Conservation (phyloP, 2,113 vertebrate genomes). For the Alouatta palliata region DNA sequence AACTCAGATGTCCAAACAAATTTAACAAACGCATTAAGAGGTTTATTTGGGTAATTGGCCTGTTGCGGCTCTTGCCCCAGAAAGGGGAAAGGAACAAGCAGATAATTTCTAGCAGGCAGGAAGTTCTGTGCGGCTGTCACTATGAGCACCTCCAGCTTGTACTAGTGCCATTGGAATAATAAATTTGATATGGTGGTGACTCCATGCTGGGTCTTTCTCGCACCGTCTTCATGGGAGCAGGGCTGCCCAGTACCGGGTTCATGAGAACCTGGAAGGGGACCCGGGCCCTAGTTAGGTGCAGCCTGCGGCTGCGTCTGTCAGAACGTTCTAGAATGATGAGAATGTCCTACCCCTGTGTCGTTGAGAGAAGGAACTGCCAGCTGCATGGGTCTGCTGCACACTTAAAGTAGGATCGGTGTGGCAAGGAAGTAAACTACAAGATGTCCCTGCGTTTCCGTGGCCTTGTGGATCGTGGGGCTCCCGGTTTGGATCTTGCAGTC, state of each 20-base stretch:
- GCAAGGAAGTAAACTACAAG: neutral
- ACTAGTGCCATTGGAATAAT: slow-evolving; percentile 86
- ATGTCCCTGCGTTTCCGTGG: neutral
- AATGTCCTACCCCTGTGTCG: too few relatives aligned
- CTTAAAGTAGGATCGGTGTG: neutral
- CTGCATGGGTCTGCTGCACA: rapidly evolving
- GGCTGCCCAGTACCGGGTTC: neutral
- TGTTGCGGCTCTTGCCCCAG: neutral
- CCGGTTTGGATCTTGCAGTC: rapidly evolving
- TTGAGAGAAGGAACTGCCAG: neutral
- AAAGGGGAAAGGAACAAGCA: neutral
- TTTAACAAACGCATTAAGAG: neutral
- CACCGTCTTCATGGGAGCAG: neutral
- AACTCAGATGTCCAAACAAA: slow-evolving; percentile 7
- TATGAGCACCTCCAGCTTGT: slow-evolving; percentile 81
- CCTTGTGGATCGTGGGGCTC: neutral
- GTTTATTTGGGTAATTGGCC: slow-evolving; percentile 55
- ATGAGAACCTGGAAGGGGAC: neutral
- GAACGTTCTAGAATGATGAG: neutral
- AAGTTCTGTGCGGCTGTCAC: slow-evolving; percentile 61
- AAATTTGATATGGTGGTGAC: slow-evolving; percentile 80
- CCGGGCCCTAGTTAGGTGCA: neutral
- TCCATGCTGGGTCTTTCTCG: neutral
- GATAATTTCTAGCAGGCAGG: slow-evolving; percentile 30
- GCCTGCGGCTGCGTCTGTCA: neutral